Evolutionary conservation across 2,113 vertebrate genomes (phyloP), one percentile per base, ranked within the genome.

Genomic region (Cyanoderma ruficeps): DNA sequence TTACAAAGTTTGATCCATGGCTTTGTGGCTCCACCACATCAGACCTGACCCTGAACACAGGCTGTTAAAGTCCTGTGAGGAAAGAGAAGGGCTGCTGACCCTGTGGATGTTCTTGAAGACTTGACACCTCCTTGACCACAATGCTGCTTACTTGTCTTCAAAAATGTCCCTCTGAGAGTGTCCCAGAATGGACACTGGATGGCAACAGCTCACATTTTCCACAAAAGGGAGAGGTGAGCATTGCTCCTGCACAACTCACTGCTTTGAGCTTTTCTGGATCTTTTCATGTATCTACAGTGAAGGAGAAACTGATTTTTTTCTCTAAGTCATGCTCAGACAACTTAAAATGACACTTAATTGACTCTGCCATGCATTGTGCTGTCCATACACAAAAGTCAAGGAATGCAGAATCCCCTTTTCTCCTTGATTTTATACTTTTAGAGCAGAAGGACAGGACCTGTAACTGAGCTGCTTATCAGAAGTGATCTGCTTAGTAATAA

Each of bases 101-200:
- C 7, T 52, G 25, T 22, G 64, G 33, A 19, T 44, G 6, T 4
- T 8, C 35, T 39, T 63, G 41, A 64, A 50, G 21, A 18, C 8
- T 85, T 69, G 49, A 28, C 8, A 33, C 10, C 6, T 70, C 42
- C 41, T 76, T 19, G 4, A 15, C 31, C 33, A 37, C 0, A 0
- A 22, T 35, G 28, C 4, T 67, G 2, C n/a, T 83, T n/a, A 50
- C 2, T 64, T 39, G 15, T 25, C 16, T 71, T 70, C 35, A 41
- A 42, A 76, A 30, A 53, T 4, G 5, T 44, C 27, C 14, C 52
- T 71, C 49, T 70, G 37, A 42, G 37, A 57, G 74, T 11, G 15
- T 1, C 17, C 42, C 24, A 53, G 28, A 27, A 42, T 20, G 12
- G 60, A 24, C 0, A 0, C 1, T 42, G 30, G 16, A 15, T 68